These are phyloP conservation scores for Microcebus tavaratra DNA, from an alignment of 2,113 vertebrate genomes.

Conservation along the genomic window DNA sequence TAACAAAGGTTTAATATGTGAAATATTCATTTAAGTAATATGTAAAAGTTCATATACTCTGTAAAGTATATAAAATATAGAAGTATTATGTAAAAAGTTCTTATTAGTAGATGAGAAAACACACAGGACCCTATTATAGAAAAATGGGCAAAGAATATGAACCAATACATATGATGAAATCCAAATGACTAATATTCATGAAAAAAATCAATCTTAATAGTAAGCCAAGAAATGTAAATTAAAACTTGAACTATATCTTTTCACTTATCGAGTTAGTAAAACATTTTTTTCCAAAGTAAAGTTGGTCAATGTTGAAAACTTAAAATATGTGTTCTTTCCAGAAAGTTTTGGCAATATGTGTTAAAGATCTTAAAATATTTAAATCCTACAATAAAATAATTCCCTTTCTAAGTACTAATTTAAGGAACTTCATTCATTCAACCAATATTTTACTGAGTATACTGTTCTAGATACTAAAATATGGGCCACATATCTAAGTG, in stretches of 20 bases:
- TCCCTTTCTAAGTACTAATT: not conserved
- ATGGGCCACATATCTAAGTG: not conserved
- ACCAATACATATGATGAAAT: not conserved
- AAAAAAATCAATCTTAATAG: not conserved
- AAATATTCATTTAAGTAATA: not conserved
- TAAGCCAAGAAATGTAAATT: not conserved
- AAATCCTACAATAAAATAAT: not conserved
- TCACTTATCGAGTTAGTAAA: not conserved
- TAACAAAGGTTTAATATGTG: not conserved
- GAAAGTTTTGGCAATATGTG: not conserved
- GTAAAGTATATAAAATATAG: not conserved
- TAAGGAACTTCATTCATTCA: constrained; percentile 5
- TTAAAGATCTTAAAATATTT: constrained; percentile 22
- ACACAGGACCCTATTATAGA: not conserved
- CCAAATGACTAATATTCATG: not conserved
- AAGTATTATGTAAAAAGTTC: not conserved
- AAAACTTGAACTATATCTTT: not conserved
- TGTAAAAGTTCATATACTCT: not conserved
- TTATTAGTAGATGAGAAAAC: not conserved
- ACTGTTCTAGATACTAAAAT: not conserved
- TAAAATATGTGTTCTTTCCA: not conserved
- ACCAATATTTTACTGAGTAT: constrained; percentile 26
- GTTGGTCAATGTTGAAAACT: not conserved
- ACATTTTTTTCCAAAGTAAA: not conserved
- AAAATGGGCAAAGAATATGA: not conserved